Percentiles rank a stretch among this genome's conserved stretches.
Conservation (phyloP, 2,888 invertebrate genomes). For the Cryptus viduatorius region DNA sequence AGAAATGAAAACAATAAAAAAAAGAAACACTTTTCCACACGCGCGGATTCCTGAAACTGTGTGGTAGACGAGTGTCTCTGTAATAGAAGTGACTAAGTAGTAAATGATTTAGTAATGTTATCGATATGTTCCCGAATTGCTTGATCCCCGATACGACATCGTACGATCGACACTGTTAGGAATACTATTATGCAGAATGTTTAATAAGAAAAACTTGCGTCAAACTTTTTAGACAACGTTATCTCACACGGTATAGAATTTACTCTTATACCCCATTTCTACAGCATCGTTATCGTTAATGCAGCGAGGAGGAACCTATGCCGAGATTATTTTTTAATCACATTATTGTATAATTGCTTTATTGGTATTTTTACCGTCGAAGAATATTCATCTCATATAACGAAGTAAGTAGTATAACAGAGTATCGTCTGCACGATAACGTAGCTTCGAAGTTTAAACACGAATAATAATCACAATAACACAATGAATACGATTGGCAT, state of each 20-base stretch:
- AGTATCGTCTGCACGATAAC: conserved; percentile 59
- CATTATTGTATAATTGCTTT: conserved; percentile 23
- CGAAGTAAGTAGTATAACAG: conserved; percentile 62
- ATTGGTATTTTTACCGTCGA: conserved; percentile 49
- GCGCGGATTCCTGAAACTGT: conserved; percentile 37
- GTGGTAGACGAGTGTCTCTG: conserved; percentile 48
- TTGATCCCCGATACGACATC: conserved; percentile 24
- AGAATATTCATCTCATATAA: conserved; percentile 49
- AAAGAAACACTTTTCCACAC: conserved; percentile 24
- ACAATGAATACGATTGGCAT: conserved; percentile 39
- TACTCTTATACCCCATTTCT: conserved; percentile 9
- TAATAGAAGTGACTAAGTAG: conserved; percentile 43
- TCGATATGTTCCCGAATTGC: conserved; percentile 28
- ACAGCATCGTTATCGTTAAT: conserved; percentile 29
- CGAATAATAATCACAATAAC: conserved; percentile 14
- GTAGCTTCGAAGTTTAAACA: conserved; percentile 49
- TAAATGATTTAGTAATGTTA: conserved; percentile 46
- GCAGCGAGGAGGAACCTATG: conserved; percentile 30
- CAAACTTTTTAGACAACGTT: not conserved
- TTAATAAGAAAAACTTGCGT: conserved; percentile 11
- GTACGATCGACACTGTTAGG: conserved; percentile 15
- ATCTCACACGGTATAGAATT: conserved; percentile 5
- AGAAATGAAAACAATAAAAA: not conserved
- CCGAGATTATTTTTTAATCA: conserved; percentile 34
- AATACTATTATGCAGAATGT: conserved; percentile 30